These are phyloP conservation scores for Strigops habroptila DNA, from an alignment of 2,113 vertebrate species.

Conservation along the genomic window DNA sequence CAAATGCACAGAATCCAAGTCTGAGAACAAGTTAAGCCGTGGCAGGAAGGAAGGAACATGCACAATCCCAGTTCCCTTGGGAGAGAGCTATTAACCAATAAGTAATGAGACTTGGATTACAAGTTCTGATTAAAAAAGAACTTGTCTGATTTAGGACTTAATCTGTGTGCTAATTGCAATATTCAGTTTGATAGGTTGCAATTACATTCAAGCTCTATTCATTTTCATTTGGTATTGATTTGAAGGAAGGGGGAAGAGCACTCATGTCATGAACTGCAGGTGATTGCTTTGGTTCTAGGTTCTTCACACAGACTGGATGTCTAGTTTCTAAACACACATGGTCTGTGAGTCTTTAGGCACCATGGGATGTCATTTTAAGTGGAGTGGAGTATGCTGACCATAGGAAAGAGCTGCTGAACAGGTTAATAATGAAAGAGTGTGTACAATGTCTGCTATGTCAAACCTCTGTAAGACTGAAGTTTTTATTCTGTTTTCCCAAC, in stretches of 20 bases:
- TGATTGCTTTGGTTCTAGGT: not conserved
- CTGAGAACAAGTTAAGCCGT: constrained; percentile 4
- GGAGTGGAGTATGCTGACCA: not conserved
- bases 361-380: not conserved
- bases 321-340: not conserved
- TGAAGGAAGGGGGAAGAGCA: not conserved
- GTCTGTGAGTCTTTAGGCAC: not conserved
- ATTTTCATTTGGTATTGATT: not conserved
- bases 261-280: not conserved
- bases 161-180: not conserved
- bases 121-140: not conserved
- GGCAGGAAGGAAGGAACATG: constrained; percentile 17
- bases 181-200: not conserved
- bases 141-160: not conserved
- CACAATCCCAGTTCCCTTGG: not conserved
- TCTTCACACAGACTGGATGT: not conserved
- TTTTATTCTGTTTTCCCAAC: not conserved
- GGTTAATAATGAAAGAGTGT: not conserved
- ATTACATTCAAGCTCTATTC: not conserved
- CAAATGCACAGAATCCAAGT: not conserved
- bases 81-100: constrained; percentile 9
- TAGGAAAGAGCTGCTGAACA: not conserved
- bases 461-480: not conserved
- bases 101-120: not conserved
- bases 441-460: not conserved